These are phyloP conservation scores for Bothrops jararaca DNA, from an alignment of 2,113 vertebrate species.

Conservation along the genomic window DNA sequence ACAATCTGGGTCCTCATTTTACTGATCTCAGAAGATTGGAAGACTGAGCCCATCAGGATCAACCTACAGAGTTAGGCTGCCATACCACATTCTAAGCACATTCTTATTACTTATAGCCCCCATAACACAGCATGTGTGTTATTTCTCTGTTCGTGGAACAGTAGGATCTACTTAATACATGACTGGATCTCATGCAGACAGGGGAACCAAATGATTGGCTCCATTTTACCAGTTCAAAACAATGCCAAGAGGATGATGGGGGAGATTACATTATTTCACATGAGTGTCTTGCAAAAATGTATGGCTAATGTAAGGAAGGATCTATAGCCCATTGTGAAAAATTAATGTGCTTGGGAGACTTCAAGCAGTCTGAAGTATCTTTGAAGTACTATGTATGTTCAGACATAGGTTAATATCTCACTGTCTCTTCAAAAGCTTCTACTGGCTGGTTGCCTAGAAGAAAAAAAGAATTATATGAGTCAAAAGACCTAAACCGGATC, in stretches of 20 bases:
- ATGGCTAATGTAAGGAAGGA: slow-evolving; percentile 25
- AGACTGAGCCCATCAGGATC: neutral
- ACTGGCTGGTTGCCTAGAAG: slow-evolving; percentile 57
- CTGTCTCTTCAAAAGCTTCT: slow-evolving; percentile 53
- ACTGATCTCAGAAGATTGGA: neutral
- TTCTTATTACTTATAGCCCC: neutral
- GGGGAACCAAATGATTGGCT: neutral
- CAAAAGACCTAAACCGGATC: slow-evolving; percentile 13
- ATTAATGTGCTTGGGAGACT: slow-evolving; percentile 51
- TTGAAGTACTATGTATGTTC: slow-evolving; percentile 58
- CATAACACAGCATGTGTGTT: neutral
- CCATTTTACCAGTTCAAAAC: neutral
- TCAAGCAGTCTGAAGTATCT: slow-evolving; percentile 62
- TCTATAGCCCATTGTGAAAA: slow-evolving; percentile 47
- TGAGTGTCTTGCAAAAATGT: slow-evolving; percentile 14
- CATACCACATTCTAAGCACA: neutral
- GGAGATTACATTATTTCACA: slow-evolving; percentile 43
- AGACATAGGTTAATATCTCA: slow-evolving; percentile 58
- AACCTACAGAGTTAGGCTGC: neutral
- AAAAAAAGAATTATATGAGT: slow-evolving; percentile 38
- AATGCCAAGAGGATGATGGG: neutral
- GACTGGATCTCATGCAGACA: neutral
- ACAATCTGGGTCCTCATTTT: neutral
- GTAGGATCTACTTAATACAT: neutral
- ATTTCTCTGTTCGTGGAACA: neutral